Conservation (phyloP, 2,113 vertebrate species). For the Natator depressus region DNA sequence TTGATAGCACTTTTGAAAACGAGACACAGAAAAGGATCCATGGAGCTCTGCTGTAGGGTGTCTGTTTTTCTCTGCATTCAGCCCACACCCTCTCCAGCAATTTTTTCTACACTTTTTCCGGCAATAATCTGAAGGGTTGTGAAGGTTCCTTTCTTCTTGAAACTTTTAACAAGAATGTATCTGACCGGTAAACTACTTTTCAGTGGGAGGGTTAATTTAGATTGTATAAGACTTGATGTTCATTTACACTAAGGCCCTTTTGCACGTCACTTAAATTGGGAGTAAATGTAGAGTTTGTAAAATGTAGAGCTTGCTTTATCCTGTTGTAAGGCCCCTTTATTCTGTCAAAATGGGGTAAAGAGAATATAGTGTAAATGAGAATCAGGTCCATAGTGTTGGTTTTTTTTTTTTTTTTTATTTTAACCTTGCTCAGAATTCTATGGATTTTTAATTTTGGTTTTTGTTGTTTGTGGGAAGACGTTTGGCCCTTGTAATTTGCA, state of each 20-base stretch:
- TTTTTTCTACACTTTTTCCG: not conserved
- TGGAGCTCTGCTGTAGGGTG: not conserved
- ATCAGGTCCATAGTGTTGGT: not conserved
- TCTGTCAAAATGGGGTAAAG: not conserved
- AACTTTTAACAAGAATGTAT: not conserved
- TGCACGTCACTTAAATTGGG: not conserved
- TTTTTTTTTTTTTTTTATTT: not conserved
- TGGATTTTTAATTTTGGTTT: not conserved
- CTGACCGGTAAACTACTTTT: not conserved
- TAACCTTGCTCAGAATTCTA: not conserved
- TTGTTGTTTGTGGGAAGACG: not conserved
- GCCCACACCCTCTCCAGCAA: not conserved
- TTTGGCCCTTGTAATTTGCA: fast-evolving
- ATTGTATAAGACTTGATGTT: not conserved
- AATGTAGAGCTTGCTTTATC: not conserved
- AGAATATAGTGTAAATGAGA: not conserved
- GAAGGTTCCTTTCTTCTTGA: not conserved
- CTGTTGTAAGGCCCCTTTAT: not conserved
- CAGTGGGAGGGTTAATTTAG: not conserved
- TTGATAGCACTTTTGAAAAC: not conserved
- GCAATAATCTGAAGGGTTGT: not conserved
- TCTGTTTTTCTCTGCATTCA: not conserved
- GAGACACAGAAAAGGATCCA: not conserved
- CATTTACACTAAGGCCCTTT: not conserved
- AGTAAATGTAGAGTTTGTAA: not conserved